A percentile compares a stretch with the other conserved stretches of the same genome.
These are phyloP conservation scores for Bathynomus jamesi DNA, from an alignment of 1,140 invertebrate species.

Conservation along the genomic window DNA sequence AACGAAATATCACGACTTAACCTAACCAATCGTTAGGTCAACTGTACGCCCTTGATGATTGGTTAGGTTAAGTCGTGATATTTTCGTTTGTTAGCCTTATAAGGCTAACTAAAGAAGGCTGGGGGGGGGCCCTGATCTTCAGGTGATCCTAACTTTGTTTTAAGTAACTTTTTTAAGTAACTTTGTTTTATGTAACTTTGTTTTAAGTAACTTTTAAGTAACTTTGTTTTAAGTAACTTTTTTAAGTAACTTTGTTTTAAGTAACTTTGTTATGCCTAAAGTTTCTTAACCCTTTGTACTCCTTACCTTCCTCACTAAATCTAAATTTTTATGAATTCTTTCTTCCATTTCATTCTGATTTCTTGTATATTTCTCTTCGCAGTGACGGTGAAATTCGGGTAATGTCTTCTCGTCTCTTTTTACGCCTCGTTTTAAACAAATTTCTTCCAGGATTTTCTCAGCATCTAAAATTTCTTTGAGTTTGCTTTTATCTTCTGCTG, in stretches of 20 bases:
- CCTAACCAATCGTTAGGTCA: too few relatives aligned
- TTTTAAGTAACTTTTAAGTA: not conserved
- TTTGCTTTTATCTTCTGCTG: not conserved
- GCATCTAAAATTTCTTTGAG: not conserved
- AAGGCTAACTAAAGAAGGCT: too few relatives aligned
- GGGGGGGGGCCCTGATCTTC: too few relatives aligned
- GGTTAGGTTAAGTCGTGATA: too few relatives aligned
- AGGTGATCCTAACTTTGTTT: too few relatives aligned
- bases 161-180: too few relatives aligned
- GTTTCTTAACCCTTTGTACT: not conserved
- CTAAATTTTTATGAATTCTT: not conserved
- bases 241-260: not conserved
- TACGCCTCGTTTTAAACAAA: not conserved
- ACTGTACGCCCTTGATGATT: too few relatives aligned
- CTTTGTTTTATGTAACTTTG: not conserved
- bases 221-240: too few relatives aligned
- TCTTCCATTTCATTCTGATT: not conserved
- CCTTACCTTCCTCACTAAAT: not conserved
- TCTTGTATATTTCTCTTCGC: not conserved
- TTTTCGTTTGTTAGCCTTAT: too few relatives aligned
- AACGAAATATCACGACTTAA: too few relatives aligned
- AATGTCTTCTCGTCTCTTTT: not conserved
- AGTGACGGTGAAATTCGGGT: not conserved
- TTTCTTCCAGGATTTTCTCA: not conserved
- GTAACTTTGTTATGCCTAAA: not conserved